Percentiles rank a stretch among this genome's conserved stretches.
Conservation (phyloP, 2,888 invertebrate species). For the Drosophila recens region DNA sequence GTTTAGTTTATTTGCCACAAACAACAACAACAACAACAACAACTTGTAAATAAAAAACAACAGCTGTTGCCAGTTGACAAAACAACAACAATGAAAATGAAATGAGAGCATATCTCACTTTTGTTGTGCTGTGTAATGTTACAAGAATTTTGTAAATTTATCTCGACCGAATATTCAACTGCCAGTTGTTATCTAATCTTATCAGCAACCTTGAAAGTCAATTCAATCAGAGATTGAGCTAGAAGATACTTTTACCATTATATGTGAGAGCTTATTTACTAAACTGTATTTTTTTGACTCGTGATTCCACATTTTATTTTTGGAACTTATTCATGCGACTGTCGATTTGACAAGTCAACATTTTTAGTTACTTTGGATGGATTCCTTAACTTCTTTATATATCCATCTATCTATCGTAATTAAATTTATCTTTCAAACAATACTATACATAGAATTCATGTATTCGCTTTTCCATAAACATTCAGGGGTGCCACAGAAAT, state of each 20-base stretch:
- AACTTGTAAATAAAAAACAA: background rate
- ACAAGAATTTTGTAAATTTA: constrained; percentile 39
- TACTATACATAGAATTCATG: background rate
- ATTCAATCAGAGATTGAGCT: constrained; percentile 13
- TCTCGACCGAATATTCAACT: constrained; percentile 6
- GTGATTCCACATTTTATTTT: constrained; percentile 4
- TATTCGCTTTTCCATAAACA: no score
- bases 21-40: constrained; percentile 15
- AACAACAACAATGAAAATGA: constrained; percentile 15
- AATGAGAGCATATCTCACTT: background rate
- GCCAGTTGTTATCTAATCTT: constrained; percentile 52
- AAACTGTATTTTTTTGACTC: background rate
- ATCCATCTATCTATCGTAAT: no score
- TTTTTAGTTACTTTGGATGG: background rate
- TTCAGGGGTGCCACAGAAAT: no score
- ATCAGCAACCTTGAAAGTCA: constrained; percentile 52
- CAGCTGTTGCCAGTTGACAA: constrained; percentile 68
- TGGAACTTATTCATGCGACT: background rate
- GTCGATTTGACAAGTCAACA: background rate
- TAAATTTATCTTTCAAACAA: background rate
- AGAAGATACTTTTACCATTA: constrained; percentile 2
- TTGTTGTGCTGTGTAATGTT: constrained; percentile 29
- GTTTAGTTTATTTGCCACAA: constrained; percentile 47
- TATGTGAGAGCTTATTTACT: background rate
- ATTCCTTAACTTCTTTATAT: background rate